Evolutionary conservation across 2,888 invertebrate genomes (phyloP), one percentile per base, ranked within the genome.

Genomic region (Mesodorylaimus sp.): DNA sequence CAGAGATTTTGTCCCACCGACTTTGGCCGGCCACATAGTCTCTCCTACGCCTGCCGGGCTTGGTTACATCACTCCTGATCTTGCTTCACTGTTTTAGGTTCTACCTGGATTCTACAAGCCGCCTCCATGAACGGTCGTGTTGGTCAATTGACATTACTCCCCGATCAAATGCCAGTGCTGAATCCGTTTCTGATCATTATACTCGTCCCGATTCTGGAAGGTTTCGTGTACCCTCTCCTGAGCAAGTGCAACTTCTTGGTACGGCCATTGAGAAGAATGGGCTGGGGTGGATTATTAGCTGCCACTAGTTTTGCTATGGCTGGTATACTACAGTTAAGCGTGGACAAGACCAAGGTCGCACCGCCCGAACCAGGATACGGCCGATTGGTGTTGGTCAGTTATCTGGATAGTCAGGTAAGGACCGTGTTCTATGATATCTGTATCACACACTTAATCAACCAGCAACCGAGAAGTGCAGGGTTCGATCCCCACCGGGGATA

Each of bases 131-230:
- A 72, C 58, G 69, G 70, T 25, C 54, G 60, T 24, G 55, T 66
- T 29, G 63, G 64, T 7, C 44, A 5, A 26, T 50, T 63, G 28
- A 60, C 59, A 2, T 48, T 64, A 24, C 55, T 64, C 36, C 87
- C 95, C 0, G 95, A 97, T 71, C 93, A 95, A 69, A 80, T 95
- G 79, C 88, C 88, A 74, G 82, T 88, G 1, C 56, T 72, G 45
- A 73, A 73, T 53, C 67, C 72, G 2, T 45, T 72, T 3, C 58
- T 72, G 46, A 69, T 73, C 27, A 57, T 73, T 2, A 43, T 69
- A 13, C 53, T 71, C 47, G 72, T 73, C 38, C 72, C 73, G 2
- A 37, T 72, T 24, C 71, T 71, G 61, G 72, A 73, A 52, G 63
- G 61, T 39, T 53, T 63, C 39, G 56, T 73, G 45, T 73, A 71